Conservation (phyloP, 2,888 invertebrate species). For the Ophion obscuratus region DNA sequence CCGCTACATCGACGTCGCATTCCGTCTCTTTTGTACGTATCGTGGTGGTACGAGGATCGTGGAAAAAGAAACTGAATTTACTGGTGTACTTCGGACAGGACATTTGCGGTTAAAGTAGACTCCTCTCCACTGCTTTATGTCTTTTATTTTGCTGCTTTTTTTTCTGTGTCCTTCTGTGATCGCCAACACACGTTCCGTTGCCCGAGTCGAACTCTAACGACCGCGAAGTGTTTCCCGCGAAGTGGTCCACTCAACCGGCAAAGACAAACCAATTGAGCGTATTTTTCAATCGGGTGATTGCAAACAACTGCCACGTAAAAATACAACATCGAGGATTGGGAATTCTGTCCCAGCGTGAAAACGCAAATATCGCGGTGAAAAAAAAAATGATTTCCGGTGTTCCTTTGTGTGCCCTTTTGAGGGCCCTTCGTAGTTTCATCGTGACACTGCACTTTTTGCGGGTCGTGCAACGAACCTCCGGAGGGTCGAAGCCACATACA, state of each 20-base stretch:
- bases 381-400: neutral
- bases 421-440: too few species aligned
- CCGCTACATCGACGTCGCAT: constrained; percentile 43
- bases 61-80: constrained; percentile 54
- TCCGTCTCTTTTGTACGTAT: constrained; percentile 16
- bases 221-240: constrained; percentile 19
- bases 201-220: constrained; percentile 1
- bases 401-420: too few species aligned
- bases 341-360: neutral
- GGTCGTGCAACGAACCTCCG: too few species aligned
- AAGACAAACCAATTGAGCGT: neutral
- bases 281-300: neutral
- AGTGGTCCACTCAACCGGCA: neutral
- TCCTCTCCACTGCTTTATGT: constrained; percentile 26
- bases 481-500: too few species aligned
- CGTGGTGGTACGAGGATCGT: constrained; percentile 7
- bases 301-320: neutral
- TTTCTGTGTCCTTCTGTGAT: neutral
- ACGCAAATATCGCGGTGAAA: neutral
- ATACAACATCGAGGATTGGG: neutral
- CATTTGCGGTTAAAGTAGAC: constrained; percentile 45
- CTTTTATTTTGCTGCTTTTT: constrained; percentile 15
- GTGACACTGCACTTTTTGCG: too few species aligned
- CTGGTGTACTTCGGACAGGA: constrained; percentile 39
- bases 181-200: neutral